Base-by-base conservation (phyloP, 2,113 vertebrate genomes). In the Pterocles gutturalis region DNA sequence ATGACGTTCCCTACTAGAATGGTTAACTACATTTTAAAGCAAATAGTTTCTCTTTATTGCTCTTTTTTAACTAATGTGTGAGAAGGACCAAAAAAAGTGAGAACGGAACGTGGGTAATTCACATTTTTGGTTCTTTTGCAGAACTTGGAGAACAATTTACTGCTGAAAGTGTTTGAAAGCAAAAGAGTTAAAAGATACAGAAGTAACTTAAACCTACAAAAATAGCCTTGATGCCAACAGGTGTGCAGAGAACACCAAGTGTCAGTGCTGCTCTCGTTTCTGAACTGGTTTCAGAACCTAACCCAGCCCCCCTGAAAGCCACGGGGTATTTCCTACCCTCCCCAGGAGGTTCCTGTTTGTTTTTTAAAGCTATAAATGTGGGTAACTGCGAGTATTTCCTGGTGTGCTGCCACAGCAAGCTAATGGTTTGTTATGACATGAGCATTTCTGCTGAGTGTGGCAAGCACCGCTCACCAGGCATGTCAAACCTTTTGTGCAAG, bases 201-300 rank as follows among this genome's bases (percentile, higher is more conserved):
- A 61, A 69, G 16, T 54, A 45, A 54, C 48, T 65, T 18, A 38
- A 67, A 69, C 18, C 33, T 43, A 15, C 57, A 60, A 4, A 67
- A 91, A 25, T 3, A 70, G 43, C 8, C 22, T 33, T 10, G 65
- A 17, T 34, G 13, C 22, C 51, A 45, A 8, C 43, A 86, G 60
- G 28, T 58, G 86, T 33, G 38, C 51, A 26, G 55, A 48, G 46
- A 49, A n/a, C 55, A 33, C 41, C 24, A 6, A 57, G 19, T 3
- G 4, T 10, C 49, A 46, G 9, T 0, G 0, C 58, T 55, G 67
- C 34, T 87, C 36, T 19, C 2, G 0, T 17, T 19, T 71, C 43
- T 5, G 4, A 7, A 9, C 8, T 45, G 10, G n/a, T 80, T 45
- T 53, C 64, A 34, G 89, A 81, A 53, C 3, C 0, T 13, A 57